phyloP scores from a whole-genome alignment of 2,888 invertebrate species.

The Troilus luridus region DNA sequence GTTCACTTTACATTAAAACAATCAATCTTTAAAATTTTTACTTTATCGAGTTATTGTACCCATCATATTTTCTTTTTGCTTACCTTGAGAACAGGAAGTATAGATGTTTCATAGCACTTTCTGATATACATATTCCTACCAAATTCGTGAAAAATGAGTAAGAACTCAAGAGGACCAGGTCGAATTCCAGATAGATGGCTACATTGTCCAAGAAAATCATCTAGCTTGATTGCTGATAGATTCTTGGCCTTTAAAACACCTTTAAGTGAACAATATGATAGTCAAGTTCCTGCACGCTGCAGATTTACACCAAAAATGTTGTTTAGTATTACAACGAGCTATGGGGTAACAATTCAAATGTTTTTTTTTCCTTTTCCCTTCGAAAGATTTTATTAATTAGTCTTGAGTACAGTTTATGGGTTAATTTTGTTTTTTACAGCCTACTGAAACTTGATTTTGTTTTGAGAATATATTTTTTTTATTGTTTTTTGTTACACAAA shows the following conservation, averaged over 20 bases:
- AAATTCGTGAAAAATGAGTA: conserved; percentile 35
- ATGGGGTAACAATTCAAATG: conserved; percentile 71
- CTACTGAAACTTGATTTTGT: background rate
- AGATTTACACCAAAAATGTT: conserved; percentile 92
- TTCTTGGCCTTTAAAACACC: conserved; percentile 98
- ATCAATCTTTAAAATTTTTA: background rate
- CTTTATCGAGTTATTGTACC: background rate
- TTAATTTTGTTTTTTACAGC: background rate
- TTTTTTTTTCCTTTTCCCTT: conserved; percentile 31
- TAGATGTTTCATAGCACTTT: conserved; percentile 31
- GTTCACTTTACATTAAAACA: background rate
- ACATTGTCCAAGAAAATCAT: conserved; percentile 87
- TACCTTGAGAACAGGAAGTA: background rate
- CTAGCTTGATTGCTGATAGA: conserved; percentile 80
- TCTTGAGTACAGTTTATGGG: background rate
- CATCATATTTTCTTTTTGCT: background rate
- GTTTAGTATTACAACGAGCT: conserved; percentile 81
- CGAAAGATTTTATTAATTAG: background rate
- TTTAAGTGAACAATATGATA: conserved; percentile 84
- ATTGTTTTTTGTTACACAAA: background rate
- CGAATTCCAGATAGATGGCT: conserved; percentile 91
- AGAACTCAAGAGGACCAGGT: conserved; percentile 70
- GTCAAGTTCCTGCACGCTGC: conserved; percentile 85
- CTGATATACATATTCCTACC: background rate
- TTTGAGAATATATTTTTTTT: background rate